These are phyloP conservation scores for Darevskia nairensis DNA, from an alignment of 2,797 vertebrate species.

Conservation along the genomic window DNA sequence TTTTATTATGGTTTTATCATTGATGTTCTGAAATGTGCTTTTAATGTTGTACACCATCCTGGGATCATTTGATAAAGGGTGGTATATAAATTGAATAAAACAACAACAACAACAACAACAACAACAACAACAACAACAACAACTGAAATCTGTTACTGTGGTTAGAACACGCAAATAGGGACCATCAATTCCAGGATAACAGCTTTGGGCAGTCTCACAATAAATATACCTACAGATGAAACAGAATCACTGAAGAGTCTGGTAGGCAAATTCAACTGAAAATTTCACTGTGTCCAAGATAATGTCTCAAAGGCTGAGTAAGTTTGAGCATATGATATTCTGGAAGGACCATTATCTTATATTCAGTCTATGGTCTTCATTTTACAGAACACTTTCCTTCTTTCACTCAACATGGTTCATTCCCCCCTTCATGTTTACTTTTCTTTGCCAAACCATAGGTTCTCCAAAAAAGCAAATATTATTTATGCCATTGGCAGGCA, in stretches of 20 bases:
- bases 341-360: not conserved
- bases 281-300: not conserved
- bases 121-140: too few species aligned
- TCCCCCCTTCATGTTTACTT: not conserved
- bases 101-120: not conserved
- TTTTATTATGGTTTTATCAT: too few species aligned
- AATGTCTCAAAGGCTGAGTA: not conserved
- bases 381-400: not conserved
- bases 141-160: not conserved
- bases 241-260: not conserved
- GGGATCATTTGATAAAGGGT: too few species aligned
- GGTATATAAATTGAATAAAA: too few species aligned
- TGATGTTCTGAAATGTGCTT: too few species aligned
- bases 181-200: not conserved
- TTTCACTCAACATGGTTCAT: not conserved
- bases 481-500: constrained; percentile 16
- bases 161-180: not conserved
- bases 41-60: too few species aligned
- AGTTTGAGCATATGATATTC: not conserved
- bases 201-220: not conserved
- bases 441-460: not conserved
- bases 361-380: not conserved
- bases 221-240: not conserved
- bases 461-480: constrained; percentile 20
- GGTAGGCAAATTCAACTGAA: not conserved